Conservation (phyloP, 2,113 vertebrate genomes). For the Pygoscelis antarcticus region DNA sequence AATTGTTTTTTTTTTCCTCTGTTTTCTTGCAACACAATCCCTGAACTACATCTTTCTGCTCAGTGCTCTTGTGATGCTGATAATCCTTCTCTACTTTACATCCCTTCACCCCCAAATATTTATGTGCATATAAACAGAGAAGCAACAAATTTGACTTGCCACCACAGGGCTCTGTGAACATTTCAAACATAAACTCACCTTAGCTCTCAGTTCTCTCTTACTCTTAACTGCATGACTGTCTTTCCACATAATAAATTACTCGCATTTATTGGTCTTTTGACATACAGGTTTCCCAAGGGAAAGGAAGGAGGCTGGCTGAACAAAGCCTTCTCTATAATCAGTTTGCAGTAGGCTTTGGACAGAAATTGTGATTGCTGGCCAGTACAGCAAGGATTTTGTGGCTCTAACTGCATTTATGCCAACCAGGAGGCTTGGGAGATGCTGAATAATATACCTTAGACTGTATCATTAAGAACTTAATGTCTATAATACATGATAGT, state of each 20-base stretch:
- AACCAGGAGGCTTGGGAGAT: background rate
- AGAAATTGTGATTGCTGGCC: background rate
- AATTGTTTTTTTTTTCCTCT: background rate
- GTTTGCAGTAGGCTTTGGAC: background rate
- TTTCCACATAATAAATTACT: slow-evolving; percentile 15
- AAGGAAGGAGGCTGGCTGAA: background rate
- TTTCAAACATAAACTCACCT: background rate
- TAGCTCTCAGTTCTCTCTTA: background rate
- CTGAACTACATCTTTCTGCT: background rate
- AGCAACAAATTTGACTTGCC: background rate
- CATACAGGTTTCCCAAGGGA: background rate
- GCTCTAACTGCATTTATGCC: background rate
- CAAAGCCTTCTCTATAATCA: slow-evolving; percentile 28
- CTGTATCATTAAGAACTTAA: background rate
- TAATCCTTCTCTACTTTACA: background rate
- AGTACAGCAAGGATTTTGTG: background rate
- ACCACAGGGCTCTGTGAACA: background rate
- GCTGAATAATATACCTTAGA: background rate
- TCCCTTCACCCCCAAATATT: background rate
- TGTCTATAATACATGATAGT: accelerated
- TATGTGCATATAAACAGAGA: background rate
- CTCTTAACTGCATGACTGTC: background rate
- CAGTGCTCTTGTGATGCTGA: background rate
- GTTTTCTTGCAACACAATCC: background rate
- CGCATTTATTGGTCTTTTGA: slow-evolving; percentile 34